Evolutionary conservation across 2,888 invertebrate genomes (phyloP).

Genomic region (Ophion slaviceki): DNA sequence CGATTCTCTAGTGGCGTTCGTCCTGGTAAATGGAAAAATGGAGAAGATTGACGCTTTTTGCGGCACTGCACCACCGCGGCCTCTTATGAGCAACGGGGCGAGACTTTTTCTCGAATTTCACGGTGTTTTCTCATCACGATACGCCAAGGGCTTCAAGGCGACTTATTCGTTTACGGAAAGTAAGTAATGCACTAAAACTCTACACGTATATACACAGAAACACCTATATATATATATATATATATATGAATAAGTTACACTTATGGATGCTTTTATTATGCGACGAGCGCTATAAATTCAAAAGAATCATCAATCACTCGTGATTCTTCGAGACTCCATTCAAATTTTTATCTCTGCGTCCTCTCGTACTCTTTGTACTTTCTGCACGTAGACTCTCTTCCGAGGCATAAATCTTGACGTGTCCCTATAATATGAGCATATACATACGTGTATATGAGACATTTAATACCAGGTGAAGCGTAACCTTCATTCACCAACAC

Average conservation of each 20-base stretch:
- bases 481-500: not conserved
- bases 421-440: conserved; percentile 21
- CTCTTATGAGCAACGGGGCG: conserved; percentile 96
- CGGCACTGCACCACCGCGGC: conserved; percentile 91
- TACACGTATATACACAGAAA: conserved; percentile 19
- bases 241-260: conserved; percentile 7
- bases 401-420: conserved; percentile 54
- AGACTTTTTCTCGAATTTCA: conserved; percentile 94
- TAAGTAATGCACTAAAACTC: conserved; percentile 84
- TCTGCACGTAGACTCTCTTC: conserved; percentile 44
- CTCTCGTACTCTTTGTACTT: conserved; percentile 54
- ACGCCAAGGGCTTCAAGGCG: conserved; percentile 94
- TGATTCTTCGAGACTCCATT: conserved; percentile 44
- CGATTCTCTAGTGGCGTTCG: conserved; percentile 92
- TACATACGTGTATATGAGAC: conserved; percentile 20
- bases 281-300: conserved; percentile 51
- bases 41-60: conserved; percentile 95
- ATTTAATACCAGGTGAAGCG: conserved; percentile 7
- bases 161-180: conserved; percentile 95
- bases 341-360: conserved; percentile 56
- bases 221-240: conserved; percentile 11
- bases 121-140: conserved; percentile 90
- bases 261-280: conserved; percentile 47
- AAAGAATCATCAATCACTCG: conserved; percentile 55
- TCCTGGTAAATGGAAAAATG: conserved; percentile 92